phyloP scores from a whole-genome alignment of 2,113 vertebrate genomes.

The Callipepla californica region DNA sequence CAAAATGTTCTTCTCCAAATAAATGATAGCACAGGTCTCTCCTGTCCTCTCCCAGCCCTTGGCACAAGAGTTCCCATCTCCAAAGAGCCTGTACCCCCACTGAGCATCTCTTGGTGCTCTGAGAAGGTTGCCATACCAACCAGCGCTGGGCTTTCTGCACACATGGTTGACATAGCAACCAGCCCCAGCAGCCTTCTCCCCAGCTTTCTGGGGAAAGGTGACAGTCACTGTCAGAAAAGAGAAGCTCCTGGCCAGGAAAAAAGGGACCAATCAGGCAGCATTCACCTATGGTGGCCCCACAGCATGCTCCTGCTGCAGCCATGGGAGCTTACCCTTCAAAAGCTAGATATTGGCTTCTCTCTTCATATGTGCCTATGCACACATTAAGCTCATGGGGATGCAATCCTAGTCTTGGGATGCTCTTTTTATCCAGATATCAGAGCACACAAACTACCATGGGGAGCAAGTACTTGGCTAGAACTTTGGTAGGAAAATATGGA shows the following conservation, averaged over 20 bases:
- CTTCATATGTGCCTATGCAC: background rate
- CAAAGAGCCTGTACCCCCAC: background rate
- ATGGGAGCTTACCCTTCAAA: background rate
- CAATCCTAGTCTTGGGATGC: background rate
- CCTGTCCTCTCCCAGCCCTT: background rate
- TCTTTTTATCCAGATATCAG: background rate
- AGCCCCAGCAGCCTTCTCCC: conserved; percentile 6
- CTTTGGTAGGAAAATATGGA: accelerated
- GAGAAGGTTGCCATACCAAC: conserved; percentile 72
- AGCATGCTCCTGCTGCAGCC: background rate
- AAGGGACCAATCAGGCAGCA: background rate
- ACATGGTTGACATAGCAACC: conserved; percentile 65
- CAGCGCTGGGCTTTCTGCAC: background rate
- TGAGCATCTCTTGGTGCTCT: accelerated
- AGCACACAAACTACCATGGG: background rate
- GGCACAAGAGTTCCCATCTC: background rate
- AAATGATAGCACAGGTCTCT: background rate
- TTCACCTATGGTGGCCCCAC: accelerated
- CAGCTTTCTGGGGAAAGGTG: background rate
- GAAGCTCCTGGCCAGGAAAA: background rate
- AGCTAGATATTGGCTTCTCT: background rate
- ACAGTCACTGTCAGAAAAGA: background rate
- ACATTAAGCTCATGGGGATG: background rate
- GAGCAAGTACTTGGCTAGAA: background rate
- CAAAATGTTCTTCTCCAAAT: background rate